Base-by-base conservation (phyloP, 2,113 vertebrate genomes). In the Coptodon rendalli region DNA sequence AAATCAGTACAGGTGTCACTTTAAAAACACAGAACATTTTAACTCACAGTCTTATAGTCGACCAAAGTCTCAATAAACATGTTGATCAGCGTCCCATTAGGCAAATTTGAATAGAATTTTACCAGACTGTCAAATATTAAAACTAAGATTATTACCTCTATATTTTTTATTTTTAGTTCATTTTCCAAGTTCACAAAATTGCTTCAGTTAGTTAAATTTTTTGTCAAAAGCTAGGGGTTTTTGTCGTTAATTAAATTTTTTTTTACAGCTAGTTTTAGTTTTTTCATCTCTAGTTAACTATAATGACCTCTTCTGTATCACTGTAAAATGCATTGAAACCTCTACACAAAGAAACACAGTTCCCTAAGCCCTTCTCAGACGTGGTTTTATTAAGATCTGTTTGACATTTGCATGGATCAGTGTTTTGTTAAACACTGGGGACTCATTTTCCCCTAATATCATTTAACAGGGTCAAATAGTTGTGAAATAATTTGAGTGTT, bases 11-110 rank as follows among this genome's bases (percentile, higher is more conserved):
- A 66, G 31, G 61, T 38, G 19, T 66, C 17, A n/a, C 61, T 66
- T 66, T 38, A 66, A 66, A 66, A 66, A 66, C 61, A 22, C 61
- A 66, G 19, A 66, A 38, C 19, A 38, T 66, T 66, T 66, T 66
- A 12, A 66, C 31, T 38, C 10, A 66, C 17, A 7, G 10, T 66
- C 31, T 66, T 66, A 19, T 38, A 38, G 61, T 38, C 0, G 4
- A 12, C 17, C 17, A n/a, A n/a, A 36, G 61, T 66, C 53, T 66
- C 31, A 66, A 66, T 66, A 66, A 38, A 66, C 6, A 12, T n/a
- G 31, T n/a, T 66, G 10, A 38, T 66, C 61, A 66, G 61, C 0
- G 0, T 36, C 17, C 3, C 61, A 12, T 38, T 34, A 36, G 61
- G 61, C 17, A 66, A 66, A 66, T 66, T 1, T 66, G 31, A 36